A percentile compares a stretch with the other conserved stretches of the same genome.
phyloP scores from a whole-genome alignment of 2,113 vertebrate species.

The Paraplagusia blochii region DNA sequence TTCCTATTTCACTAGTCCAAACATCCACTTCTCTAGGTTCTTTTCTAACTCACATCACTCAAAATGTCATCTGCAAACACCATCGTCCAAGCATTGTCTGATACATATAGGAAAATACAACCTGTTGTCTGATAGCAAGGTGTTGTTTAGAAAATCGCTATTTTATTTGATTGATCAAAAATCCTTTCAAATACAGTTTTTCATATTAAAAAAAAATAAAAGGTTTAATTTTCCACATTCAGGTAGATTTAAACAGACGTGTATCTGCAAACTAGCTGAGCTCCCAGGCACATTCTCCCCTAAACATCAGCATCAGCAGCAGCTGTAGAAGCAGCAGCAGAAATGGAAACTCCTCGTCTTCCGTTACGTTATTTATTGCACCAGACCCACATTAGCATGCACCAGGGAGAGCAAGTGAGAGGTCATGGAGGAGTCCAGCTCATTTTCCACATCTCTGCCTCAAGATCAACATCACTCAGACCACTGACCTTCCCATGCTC shows the following conservation, averaged over 20 bases:
- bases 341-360: background rate
- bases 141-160: too few species aligned
- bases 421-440: conserved; percentile 37
- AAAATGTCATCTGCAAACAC: too few species aligned
- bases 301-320: background rate
- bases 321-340: conserved; percentile 8
- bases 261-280: background rate
- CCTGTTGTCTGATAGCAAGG: too few species aligned
- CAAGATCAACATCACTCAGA: conserved; percentile 23
- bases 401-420: conserved; percentile 9
- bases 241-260: background rate
- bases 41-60: too few species aligned
- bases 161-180: too few species aligned
- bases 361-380: conserved; percentile 30
- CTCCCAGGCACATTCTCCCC: background rate
- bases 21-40: too few species aligned
- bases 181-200: too few species aligned
- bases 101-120: too few species aligned
- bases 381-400: conserved; percentile 38
- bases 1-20: too few species aligned
- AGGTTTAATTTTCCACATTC: background rate
- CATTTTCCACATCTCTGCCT: conserved; percentile 49
- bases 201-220: too few species aligned
- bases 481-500: conserved; percentile 28
- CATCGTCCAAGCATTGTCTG: too few species aligned